Base-by-base conservation (phyloP, 1,140 invertebrate species). In the Sitobion miscanthi region DNA sequence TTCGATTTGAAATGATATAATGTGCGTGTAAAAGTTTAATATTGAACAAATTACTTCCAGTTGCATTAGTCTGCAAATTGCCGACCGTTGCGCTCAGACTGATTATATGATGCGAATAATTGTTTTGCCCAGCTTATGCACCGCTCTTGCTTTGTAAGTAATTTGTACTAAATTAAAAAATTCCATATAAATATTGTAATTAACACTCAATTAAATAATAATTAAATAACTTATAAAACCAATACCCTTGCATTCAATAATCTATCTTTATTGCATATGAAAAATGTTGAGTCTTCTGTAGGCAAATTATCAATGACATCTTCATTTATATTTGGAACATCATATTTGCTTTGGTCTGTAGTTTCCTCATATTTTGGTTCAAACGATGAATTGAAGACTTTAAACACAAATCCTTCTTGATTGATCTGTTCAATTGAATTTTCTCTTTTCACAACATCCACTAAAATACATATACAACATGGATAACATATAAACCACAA, bases 331-430 rank as follows among this genome's bases (percentile, higher is more conserved):
- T 92, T 93, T 17, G 82, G 2, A 30, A 45, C 35, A 85, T 83
- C 49, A 30, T 8, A 62, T 69, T 17, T 45, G 20, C 6, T 2
- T 14, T 47, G 20, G 14, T 82, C 30, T 21, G 20, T 57, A 30
- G 38, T 42, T 14, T 86, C 35, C 0, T 57, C n/a, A 21, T 92
- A 21, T 54, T 57, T 93, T 30, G 57, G 82, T 35, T 93, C 91
- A 20, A 23, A n/a, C 8, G 30, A 52, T n/a, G 91, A 38, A 45
- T 93, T 93, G 21, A 93, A 93, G n/a, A 93, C 82, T 86, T 93
- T 93, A 20, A 93, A 93, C 6, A 93, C 91, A 93, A 93, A 93
- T 52, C 91, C 91, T 93, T 93, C 91, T 93, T 93, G 91, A 42
- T 85, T 86, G 3, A 93, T 93, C 54, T 86, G 35, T 54, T 93